Conservation (phyloP, 35 echinoderm and acorn worm species). For the Diadema setosum region DNA sequence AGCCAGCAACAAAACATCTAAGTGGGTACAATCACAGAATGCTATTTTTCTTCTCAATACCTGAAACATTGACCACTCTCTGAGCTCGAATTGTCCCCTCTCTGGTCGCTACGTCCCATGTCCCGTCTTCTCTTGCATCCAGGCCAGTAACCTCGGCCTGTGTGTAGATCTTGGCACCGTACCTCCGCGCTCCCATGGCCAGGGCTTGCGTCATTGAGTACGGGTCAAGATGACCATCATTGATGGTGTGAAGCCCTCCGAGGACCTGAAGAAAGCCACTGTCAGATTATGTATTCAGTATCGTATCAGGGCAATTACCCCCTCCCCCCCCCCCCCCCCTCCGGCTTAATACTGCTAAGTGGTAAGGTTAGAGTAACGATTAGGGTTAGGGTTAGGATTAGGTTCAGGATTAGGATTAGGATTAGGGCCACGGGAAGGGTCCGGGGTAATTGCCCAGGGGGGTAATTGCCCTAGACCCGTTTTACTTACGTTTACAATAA, state of each 20-base stretch:
- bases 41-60: too few species aligned
- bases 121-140: slow-evolving; percentile 34
- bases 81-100: slow-evolving; percentile 82
- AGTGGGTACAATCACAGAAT: background rate
- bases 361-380: too few species aligned
- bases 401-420: too few species aligned
- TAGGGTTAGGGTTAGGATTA: too few species aligned
- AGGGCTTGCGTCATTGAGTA: slow-evolving; percentile 84
- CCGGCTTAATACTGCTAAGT: too few species aligned
- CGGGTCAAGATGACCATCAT: slow-evolving; percentile 78
- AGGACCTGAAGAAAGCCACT: slow-evolving; percentile 34
- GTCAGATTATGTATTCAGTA: background rate
- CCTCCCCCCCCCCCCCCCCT: too few species aligned
- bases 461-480: too few species aligned
- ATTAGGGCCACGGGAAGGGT: too few species aligned
- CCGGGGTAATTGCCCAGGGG: too few species aligned
- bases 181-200: slow-evolving; percentile 72
- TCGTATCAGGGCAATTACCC: too few species aligned
- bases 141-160: slow-evolving; percentile 24
- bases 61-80: slow-evolving; percentile 80
- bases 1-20: too few species aligned
- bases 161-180: slow-evolving; percentile 80
- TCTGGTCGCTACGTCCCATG: slow-evolving; percentile 76
- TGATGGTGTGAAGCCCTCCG: slow-evolving; percentile 63
- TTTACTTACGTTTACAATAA: background rate